Conservation (phyloP, 1,140 invertebrate genomes). For the Zaprionus nigranus region DNA sequence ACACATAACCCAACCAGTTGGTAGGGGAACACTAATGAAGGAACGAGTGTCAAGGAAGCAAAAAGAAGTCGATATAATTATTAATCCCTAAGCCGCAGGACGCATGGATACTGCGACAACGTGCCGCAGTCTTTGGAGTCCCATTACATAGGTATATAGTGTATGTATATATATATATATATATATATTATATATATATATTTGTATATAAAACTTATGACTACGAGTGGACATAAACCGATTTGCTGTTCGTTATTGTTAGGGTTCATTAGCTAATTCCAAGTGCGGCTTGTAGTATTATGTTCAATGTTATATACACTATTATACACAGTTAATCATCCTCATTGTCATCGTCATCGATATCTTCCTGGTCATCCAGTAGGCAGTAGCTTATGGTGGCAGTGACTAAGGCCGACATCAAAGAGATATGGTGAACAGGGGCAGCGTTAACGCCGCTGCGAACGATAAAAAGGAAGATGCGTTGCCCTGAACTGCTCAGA, state of each 20-base stretch:
- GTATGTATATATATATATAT: constrained; percentile 12
- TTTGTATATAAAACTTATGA: constrained; percentile 65
- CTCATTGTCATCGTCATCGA: background rate
- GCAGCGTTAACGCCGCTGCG: constrained; percentile 63
- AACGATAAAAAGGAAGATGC: constrained; percentile 76
- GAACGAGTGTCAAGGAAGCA: background rate
- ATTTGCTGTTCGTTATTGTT: constrained; percentile 67
- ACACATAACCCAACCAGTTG: background rate
- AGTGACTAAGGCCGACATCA: constrained; percentile 70
- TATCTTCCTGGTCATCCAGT: constrained; percentile 17
- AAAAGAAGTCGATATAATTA: background rate
- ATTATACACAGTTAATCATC: constrained; percentile 54
- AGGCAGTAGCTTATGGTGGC: constrained; percentile 20
- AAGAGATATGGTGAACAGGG: constrained; percentile 74
- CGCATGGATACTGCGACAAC: constrained; percentile 23
- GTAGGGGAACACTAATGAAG: background rate
- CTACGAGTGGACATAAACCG: constrained; percentile 79
- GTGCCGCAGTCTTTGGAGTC: constrained; percentile 12
- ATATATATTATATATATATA: constrained; percentile 50
- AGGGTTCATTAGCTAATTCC: constrained; percentile 63
- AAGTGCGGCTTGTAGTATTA: constrained; percentile 53
- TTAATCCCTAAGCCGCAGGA: constrained; percentile 18
- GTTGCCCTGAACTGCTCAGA: constrained; percentile 86
- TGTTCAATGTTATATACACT: constrained; percentile 70
- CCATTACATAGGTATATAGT: constrained; percentile 38